These are phyloP conservation scores for Zeus faber DNA, from an alignment of 2,113 vertebrate genomes.

Conservation along the genomic window DNA sequence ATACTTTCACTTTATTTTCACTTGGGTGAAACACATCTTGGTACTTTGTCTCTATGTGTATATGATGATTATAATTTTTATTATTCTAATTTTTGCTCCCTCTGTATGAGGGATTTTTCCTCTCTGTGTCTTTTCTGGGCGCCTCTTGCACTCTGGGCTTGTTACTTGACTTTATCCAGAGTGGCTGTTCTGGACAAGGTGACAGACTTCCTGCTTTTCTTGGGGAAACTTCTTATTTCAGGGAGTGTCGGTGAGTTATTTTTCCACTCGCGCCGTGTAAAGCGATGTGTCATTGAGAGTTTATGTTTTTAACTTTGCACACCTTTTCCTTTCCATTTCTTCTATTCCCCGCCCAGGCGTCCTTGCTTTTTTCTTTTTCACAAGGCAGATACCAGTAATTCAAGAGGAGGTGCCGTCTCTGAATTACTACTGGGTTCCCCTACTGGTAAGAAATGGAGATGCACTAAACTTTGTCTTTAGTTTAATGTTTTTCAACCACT, in stretches of 20 bases:
- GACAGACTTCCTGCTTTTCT: conserved; percentile 89
- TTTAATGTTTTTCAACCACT: no score
- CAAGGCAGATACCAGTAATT: conserved; percentile 79
- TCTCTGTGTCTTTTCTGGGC: conserved; percentile 5
- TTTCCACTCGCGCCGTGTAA: not conserved
- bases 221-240: conserved; percentile 92
- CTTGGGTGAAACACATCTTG: no score
- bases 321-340: not conserved
- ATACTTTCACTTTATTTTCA: no score
- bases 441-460: conserved; percentile 81
- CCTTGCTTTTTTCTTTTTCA: conserved; percentile 92
- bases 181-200: conserved; percentile 94
- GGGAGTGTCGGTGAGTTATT: conserved; percentile 86
- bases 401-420: conserved; percentile 80
- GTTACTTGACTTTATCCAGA: conserved; percentile 64
- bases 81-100: no score
- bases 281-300: not conserved
- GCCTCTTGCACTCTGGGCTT: conserved; percentile 16
- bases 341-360: conserved; percentile 80
- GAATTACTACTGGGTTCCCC: conserved; percentile 93
- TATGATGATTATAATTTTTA: no score
- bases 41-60: no score
- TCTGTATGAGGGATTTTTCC: conserved; percentile 1
- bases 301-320: not conserved
- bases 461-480: not conserved